phyloP scores from a whole-genome alignment of 2,888 invertebrate genomes.

The Oligia fasciuncula region DNA sequence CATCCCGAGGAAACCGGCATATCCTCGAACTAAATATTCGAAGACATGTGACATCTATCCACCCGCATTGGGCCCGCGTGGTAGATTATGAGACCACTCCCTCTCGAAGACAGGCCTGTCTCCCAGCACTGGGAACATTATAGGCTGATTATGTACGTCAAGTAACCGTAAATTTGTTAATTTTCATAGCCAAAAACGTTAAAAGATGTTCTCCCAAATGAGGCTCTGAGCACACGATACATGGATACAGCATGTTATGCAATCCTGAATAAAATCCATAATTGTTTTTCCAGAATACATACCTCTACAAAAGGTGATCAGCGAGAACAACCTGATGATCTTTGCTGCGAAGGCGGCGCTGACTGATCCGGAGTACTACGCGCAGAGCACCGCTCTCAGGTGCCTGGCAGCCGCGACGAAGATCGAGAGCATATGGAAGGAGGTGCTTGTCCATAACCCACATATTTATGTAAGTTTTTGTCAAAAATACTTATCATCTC shows the following conservation, averaged over 20 bases:
- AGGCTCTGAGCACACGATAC: not conserved
- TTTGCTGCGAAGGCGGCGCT: constrained; percentile 67
- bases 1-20: no score
- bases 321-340: constrained; percentile 63
- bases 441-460: constrained; percentile 59
- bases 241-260: not conserved
- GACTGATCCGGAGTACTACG: constrained; percentile 66
- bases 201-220: not conserved
- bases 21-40: no score
- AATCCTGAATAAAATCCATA: not conserved
- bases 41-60: no score
- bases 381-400: constrained; percentile 67
- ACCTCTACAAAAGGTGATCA: constrained; percentile 69
- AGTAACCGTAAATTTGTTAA: not conserved
- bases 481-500: not conserved
- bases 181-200: not conserved
- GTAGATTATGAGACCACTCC: no score
- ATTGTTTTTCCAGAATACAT: constrained; percentile 64
- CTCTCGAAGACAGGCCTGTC: no score
- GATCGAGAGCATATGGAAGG: constrained; percentile 70
- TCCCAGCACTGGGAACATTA: no score
- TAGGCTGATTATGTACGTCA: not conserved
- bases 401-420: constrained; percentile 70
- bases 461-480: constrained; percentile 66
- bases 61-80: no score